Conservation (phyloP, 2,113 vertebrate species). For the Lasiurus cinereus region DNA sequence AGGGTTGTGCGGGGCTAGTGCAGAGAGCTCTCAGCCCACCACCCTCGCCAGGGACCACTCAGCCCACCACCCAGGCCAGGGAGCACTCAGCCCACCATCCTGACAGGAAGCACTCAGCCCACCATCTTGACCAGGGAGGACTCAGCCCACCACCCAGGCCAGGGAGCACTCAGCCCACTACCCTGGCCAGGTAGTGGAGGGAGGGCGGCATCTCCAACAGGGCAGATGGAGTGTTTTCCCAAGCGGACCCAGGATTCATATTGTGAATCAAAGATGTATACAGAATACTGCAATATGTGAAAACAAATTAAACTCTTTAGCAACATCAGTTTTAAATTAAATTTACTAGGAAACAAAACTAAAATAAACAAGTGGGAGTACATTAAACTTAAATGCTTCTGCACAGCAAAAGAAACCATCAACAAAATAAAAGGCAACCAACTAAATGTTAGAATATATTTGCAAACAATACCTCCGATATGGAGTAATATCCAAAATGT, state of each 20-base stretch:
- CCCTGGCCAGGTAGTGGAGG: too few relatives aligned
- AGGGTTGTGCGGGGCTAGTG: not conserved
- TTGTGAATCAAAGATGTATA: not conserved
- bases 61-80: too few relatives aligned
- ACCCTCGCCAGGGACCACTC: too few relatives aligned
- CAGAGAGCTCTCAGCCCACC: accelerated
- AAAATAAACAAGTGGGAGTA: not conserved
- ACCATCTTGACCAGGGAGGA: too few relatives aligned
- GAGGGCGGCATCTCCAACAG: not conserved
- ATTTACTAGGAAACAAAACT: not conserved
- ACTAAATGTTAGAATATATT: not conserved
- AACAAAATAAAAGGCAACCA: not conserved
- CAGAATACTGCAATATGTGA: not conserved
- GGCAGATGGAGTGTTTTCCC: not conserved
- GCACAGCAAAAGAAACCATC: not conserved
- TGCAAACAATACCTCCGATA: not conserved
- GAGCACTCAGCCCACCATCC: too few relatives aligned
- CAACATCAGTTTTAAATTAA: not conserved
- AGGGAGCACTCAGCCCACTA: too few relatives aligned
- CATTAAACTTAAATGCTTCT: not conserved
- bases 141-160: too few relatives aligned
- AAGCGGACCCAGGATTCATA: accelerated
- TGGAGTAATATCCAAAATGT: not conserved
- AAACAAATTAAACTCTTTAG: not conserved
- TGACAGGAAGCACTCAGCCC: too few relatives aligned